Base-by-base conservation (phyloP, 2,888 invertebrate species). In the Amblyteles armatorius region DNA sequence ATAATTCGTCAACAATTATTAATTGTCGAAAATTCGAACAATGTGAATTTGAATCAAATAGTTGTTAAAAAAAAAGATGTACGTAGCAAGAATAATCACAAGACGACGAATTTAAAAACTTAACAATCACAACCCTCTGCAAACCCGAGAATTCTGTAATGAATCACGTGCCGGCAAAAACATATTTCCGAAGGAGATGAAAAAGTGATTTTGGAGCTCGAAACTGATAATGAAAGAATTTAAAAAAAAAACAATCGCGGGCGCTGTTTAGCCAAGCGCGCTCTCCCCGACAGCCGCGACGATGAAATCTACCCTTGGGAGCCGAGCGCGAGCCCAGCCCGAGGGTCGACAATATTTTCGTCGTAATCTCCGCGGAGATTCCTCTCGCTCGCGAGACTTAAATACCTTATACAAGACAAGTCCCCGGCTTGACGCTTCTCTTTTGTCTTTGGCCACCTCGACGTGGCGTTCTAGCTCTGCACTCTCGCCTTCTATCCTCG, bases 371-470 rank as follows among this genome's bases (percentile, higher is more conserved):
- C 88, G 88, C 87, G 26, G 74, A 88, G 90, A 90, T 89, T 92
- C 90, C 91, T 92, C 90, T 82, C 74, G 52, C 60, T 82, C 74
- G 52, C 60, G 67, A 82, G 89, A 92, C 90, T 92, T 92, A 92
- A 93, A 92, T 92, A 92, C 92, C 91, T 92, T 92, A 92, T 89
- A 90, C 90, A 22, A 72, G 19, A 90, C 90, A 22, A 72, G 19
- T 52, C 9, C 52, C 55, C 29, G 22, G 44, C n/a, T 68, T 13
- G 63, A 79, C 33, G 90, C 90, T 90, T 91, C 92, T 90, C 92
- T 93, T 92, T 92, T 93, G 92, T 93, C 91, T 92, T 88, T 89
- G 87, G 88, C 88, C 90, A 92, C 90, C 92, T 91, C 89, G 88
- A 87, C 89, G 89, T 89, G 89, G 89, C 88, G 89, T 89, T 87